Percentiles rank a stretch among this genome's conserved stretches.
Evolutionary conservation across 2,797 vertebrate species (phyloP).

Genomic region (Zenarchopterus dispar): DNA sequence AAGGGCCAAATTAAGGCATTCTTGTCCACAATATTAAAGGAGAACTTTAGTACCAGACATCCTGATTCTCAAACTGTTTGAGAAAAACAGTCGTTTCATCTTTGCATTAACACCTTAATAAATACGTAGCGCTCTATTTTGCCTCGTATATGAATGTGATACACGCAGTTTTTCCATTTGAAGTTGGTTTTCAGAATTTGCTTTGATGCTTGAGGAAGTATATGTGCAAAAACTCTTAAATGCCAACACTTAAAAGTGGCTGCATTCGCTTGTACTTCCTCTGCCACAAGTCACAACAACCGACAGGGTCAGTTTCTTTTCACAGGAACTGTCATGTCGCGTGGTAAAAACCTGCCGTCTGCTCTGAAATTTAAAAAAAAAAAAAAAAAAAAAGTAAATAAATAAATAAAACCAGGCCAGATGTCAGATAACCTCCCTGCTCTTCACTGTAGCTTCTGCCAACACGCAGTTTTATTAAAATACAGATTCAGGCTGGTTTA

Average conservation of each 20-base stretch:
- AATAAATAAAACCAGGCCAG: neutral
- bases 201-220: too few species aligned
- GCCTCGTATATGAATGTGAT: too few species aligned
- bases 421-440: neutral
- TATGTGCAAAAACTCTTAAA: neutral
- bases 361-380: conserved; percentile 3
- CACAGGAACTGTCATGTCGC: conserved; percentile 43
- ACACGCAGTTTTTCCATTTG: neutral
- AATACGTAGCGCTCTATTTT: too few species aligned
- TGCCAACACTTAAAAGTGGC: neutral
- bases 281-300: neutral
- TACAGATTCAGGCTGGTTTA: neutral
- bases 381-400: neutral
- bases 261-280: too few species aligned
- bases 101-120: too few species aligned
- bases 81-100: too few species aligned
- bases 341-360: conserved; percentile 1
- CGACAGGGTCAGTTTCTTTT: conserved; percentile 36
- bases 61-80: too few species aligned
- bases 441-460: neutral
- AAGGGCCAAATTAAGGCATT: too few species aligned
- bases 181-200: neutral
- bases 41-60: too few species aligned
- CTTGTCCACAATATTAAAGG: too few species aligned
- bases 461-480: neutral